Evolutionary conservation across 2,113 vertebrate species (phyloP).

Genomic region (Antechinus flavipes): DNA sequence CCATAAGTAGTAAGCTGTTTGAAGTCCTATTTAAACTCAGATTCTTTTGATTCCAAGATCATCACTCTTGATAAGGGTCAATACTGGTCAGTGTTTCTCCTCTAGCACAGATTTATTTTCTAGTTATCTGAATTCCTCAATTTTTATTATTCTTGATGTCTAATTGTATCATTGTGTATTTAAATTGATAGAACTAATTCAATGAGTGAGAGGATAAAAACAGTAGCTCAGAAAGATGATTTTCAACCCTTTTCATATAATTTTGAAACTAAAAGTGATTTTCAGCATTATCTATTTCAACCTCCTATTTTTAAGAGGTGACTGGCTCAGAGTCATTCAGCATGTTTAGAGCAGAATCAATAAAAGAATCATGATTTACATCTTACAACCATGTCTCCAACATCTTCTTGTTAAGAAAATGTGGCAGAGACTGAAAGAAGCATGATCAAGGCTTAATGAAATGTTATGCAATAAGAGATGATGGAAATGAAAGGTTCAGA

Average conservation of each 20-base stretch:
- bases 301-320: slow-evolving; percentile 9
- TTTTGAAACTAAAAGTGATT: background rate
- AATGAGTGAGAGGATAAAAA: background rate
- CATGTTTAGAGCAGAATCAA: background rate
- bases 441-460: background rate
- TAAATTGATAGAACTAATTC: slow-evolving; percentile 13
- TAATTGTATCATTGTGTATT: background rate
- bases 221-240: background rate
- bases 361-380: background rate
- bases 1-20: background rate
- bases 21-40: background rate
- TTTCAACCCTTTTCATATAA: background rate
- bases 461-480: background rate
- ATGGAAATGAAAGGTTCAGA: background rate
- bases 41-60: background rate
- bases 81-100: background rate
- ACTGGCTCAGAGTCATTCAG: background rate
- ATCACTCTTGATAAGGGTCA: background rate
- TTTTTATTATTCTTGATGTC: background rate
- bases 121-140: background rate
- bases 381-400: background rate
- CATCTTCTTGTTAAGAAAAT: background rate
- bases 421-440: background rate
- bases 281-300: background rate
- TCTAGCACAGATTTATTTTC: background rate